Conservation (phyloP, 2,113 vertebrate genomes). For the Cyanoliseus patagonus region DNA sequence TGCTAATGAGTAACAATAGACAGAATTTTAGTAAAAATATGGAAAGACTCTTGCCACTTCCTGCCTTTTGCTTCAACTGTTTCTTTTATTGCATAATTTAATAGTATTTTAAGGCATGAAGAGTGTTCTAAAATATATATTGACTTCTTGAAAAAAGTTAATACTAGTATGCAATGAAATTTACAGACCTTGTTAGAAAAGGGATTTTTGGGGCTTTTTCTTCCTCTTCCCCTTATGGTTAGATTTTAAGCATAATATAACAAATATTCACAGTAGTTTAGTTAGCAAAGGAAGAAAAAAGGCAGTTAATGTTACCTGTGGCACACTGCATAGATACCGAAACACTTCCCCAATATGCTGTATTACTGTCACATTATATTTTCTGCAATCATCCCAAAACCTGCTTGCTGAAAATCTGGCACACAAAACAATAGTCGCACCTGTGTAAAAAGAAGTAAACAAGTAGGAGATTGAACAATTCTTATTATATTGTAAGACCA, state of each 20-base stretch:
- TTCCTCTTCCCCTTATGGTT: background rate
- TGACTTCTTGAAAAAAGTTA: background rate
- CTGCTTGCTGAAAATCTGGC: slow-evolving; percentile 88
- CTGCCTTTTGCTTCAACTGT: background rate
- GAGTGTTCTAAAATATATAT: background rate
- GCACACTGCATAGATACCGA: slow-evolving; percentile 83
- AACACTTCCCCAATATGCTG: slow-evolving; percentile 91
- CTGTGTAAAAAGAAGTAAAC: slow-evolving; percentile 60
- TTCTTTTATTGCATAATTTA: background rate
- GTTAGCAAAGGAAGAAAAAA: background rate
- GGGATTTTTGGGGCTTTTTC: background rate
- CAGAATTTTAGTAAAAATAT: background rate
- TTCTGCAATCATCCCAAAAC: slow-evolving; percentile 92
- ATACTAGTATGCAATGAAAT: background rate
- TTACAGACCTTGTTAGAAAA: background rate
- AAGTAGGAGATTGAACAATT: background rate
- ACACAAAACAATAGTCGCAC: slow-evolving; percentile 81
- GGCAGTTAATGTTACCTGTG: slow-evolving; percentile 73
- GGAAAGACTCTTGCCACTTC: background rate
- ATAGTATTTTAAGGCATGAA: background rate
- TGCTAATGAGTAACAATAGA: background rate
- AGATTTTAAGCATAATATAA: background rate
- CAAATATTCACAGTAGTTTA: background rate
- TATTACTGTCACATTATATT: slow-evolving; percentile 82
- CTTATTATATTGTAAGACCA: background rate